phyloP scores from a whole-genome alignment of 1,140 invertebrate species.

The Drosophila ficusphila region DNA sequence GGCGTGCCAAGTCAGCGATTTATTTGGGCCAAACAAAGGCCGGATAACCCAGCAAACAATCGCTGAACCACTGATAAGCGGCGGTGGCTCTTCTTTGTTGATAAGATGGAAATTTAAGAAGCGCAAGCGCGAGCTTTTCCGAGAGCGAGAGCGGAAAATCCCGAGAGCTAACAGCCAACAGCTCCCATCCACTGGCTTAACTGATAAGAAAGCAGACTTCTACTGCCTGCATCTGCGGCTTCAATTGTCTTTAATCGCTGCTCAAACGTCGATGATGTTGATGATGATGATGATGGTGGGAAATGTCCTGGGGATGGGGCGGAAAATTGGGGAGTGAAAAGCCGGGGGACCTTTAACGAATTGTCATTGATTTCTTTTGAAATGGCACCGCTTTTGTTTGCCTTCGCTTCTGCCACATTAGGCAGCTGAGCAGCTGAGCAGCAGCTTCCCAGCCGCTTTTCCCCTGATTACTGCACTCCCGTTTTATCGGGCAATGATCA shows the following conservation, averaged over 20 bases:
- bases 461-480: slow-evolving; percentile 14
- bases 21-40: slow-evolving; percentile 45
- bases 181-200: slow-evolving; percentile 21
- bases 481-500: slow-evolving; percentile 54
- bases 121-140: slow-evolving; percentile 69
- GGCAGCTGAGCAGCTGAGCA: slow-evolving; percentile 42
- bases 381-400: slow-evolving; percentile 57
- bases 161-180: slow-evolving; percentile 4
- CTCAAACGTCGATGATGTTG: slow-evolving; percentile 47
- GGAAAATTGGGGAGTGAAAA: background rate
- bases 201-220: slow-evolving; percentile 62
- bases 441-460: background rate
- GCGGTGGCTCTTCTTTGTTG: slow-evolving; percentile 12
- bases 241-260: slow-evolving; percentile 64
- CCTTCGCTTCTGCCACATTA: slow-evolving; percentile 64
- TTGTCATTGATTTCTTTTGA: slow-evolving; percentile 79
- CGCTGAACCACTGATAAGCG: slow-evolving; percentile 51
- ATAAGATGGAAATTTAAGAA: slow-evolving; percentile 20
- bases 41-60: slow-evolving; percentile 56
- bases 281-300: slow-evolving; percentile 48
- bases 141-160: background rate
- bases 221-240: slow-evolving; percentile 44
- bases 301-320: slow-evolving; percentile 1
- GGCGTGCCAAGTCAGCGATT: slow-evolving; percentile 57
- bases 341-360: slow-evolving; percentile 65